Conservation (phyloP, 2,888 invertebrate species). For the Nomada ruficornis region DNA sequence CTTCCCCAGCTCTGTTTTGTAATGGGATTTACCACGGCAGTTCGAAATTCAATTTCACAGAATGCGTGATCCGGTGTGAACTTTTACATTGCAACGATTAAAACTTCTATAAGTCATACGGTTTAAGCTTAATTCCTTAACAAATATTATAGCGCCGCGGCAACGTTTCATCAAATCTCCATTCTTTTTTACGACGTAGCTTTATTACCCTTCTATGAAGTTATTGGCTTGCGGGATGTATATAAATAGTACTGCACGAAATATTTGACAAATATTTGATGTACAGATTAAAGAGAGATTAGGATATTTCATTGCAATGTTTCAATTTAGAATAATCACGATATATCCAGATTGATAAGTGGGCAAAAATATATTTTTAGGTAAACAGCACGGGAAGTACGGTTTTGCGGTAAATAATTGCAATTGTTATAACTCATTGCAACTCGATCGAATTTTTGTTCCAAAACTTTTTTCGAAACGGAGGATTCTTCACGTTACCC, state of each 20-base stretch:
- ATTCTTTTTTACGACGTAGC: not conserved
- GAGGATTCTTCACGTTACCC: too few relatives aligned
- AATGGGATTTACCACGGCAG: not conserved
- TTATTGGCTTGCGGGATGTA: not conserved
- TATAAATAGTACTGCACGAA: not conserved
- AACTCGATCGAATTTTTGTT: too few relatives aligned
- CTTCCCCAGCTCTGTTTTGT: not conserved
- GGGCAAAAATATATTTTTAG: too few relatives aligned
- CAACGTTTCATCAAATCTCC: not conserved
- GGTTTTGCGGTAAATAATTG: not conserved
- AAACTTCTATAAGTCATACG: conserved; percentile 3
- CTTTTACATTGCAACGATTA: conserved; percentile 20
- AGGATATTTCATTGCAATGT: too few relatives aligned
- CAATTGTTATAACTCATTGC: not conserved
- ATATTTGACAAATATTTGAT: not conserved
- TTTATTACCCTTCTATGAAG: not conserved
- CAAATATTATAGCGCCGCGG: not conserved
- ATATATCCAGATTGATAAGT: too few relatives aligned
- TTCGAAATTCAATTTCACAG: conserved; percentile 12
- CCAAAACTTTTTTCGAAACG: too few relatives aligned
- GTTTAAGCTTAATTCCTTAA: conserved; percentile 22
- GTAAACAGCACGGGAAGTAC: not conserved
- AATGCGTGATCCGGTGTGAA: not conserved
- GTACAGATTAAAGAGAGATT: too few relatives aligned
- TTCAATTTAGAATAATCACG: too few relatives aligned